These are phyloP conservation scores for Microchrysa polita DNA, from an alignment of 2,888 invertebrate genomes.

Conservation along the genomic window DNA sequence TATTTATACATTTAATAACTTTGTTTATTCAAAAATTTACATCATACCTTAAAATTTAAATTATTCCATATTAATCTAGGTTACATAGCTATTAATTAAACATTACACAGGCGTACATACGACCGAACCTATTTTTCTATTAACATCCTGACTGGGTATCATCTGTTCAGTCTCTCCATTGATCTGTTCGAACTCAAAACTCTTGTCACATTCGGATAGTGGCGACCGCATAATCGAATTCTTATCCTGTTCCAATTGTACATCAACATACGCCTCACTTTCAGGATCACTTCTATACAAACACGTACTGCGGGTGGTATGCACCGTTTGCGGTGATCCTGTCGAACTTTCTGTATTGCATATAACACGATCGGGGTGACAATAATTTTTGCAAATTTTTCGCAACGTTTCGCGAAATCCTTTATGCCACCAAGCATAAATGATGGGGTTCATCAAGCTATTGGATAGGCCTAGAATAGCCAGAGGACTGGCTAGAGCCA, in stretches of 20 bases:
- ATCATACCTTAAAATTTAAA: too few relatives aligned
- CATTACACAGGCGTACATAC: too few relatives aligned
- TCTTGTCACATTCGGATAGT: not conserved
- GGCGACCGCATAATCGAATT: conserved; percentile 20
- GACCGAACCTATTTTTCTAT: too few relatives aligned
- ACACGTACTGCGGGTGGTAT: conserved; percentile 16
- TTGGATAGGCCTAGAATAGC: conserved; percentile 71
- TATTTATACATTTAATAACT: too few relatives aligned
- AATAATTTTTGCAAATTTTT: conserved; percentile 48
- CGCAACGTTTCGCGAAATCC: conserved; percentile 66
- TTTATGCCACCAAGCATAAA: conserved; percentile 78
- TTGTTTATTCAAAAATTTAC: too few relatives aligned
- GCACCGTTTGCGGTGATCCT: not conserved
- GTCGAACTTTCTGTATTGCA: conserved; percentile 10
- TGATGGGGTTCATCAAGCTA: conserved; percentile 72
- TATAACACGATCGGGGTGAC: not conserved
- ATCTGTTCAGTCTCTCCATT: not conserved
- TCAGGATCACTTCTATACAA: not conserved
- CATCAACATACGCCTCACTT: conserved; percentile 3
- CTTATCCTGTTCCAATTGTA: conserved; percentile 9
- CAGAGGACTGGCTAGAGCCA: conserved; percentile 69
- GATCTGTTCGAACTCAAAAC: not conserved
- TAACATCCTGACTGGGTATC: too few relatives aligned
- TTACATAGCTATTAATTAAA: too few relatives aligned
- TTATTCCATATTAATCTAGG: too few relatives aligned